phyloP scores from a whole-genome alignment of 2,797 vertebrate species.

The Oreochromis mossambicus region DNA sequence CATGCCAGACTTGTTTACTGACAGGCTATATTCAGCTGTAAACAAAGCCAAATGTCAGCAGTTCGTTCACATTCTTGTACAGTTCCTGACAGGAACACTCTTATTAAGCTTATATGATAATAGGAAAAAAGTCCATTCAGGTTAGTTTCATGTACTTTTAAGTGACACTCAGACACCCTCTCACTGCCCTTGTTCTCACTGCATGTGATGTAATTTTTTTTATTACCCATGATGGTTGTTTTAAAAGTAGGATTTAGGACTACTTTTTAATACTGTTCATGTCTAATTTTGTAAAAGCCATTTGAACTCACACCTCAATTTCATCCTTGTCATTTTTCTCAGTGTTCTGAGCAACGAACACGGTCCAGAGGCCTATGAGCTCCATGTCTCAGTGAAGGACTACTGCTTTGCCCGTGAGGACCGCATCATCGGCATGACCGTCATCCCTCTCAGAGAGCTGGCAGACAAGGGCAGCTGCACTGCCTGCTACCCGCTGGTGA shows the following conservation, averaged over 20 bases:
- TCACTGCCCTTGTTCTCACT: not conserved
- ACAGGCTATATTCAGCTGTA: constrained; percentile 14
- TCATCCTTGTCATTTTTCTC: constrained; percentile 3
- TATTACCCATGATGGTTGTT: not conserved
- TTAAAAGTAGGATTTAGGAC: not conserved
- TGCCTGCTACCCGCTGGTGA: constrained; percentile 86
- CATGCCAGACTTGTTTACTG: constrained; percentile 1
- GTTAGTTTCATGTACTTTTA: not conserved
- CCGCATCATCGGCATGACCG: constrained; percentile 89
- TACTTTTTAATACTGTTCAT: not conserved
- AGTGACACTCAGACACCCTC: not conserved
- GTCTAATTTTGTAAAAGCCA: not conserved
- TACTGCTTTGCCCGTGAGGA: constrained; percentile 99
- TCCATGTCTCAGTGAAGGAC: constrained; percentile 95
- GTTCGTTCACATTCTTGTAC: not conserved
- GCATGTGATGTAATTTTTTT: not conserved
- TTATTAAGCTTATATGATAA: not conserved
- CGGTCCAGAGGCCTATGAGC: constrained; percentile 87
- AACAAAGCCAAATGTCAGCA: constrained; percentile 31
- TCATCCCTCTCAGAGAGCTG: constrained; percentile 87
- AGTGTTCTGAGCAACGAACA: constrained; percentile 90
- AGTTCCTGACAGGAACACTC: not conserved
- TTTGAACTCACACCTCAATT: not conserved
- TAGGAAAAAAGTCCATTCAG: not conserved
- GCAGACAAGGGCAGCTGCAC: constrained; percentile 83